phyloP scores from a whole-genome alignment of 2,888 invertebrate species.

The Leptogaster cylindrica region DNA sequence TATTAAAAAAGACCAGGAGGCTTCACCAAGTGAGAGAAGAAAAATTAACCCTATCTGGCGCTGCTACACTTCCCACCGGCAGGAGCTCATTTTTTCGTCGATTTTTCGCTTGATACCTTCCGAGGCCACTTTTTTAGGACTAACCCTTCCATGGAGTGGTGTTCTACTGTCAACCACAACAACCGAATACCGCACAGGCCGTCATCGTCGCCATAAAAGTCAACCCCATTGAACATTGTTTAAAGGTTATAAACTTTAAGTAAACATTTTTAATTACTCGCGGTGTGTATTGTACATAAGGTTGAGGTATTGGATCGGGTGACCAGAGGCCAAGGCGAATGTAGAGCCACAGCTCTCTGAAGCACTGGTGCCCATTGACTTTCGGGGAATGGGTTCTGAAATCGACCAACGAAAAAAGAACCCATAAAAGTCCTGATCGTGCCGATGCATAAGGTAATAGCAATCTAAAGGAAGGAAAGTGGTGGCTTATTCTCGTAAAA shows the following conservation, averaged over 20 bases:
- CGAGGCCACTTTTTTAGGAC: conserved; percentile 14
- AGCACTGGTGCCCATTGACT: background rate
- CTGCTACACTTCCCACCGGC: background rate
- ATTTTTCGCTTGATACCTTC: conserved; percentile 36
- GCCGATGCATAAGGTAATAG: conserved; percentile 48
- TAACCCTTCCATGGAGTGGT: conserved; percentile 17
- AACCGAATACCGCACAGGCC: conserved; percentile 17
- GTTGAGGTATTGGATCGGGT: background rate
- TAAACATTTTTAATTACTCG: conserved; percentile 52
- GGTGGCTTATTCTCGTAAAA: conserved; percentile 1
- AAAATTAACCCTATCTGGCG: conserved; percentile 46
- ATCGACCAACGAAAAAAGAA: conserved; percentile 37
- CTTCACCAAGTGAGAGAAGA: conserved; percentile 37
- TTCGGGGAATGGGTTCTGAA: conserved; percentile 4
- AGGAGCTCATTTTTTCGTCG: conserved; percentile 34
- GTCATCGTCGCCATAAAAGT: conserved; percentile 38
- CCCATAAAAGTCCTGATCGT: conserved; percentile 45
- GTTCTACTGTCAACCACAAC: conserved; percentile 35
- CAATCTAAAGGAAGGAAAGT: conserved; percentile 16
- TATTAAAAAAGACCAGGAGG: conserved; percentile 41
- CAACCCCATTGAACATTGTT: conserved; percentile 45
- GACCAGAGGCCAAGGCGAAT: background rate
- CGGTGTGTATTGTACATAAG: conserved; percentile 44
- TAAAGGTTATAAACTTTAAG: conserved; percentile 50
- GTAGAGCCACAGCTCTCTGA: conserved; percentile 2